Base-by-base conservation (phyloP, 1,140 invertebrate species). In the Lutraria rhynchaena region DNA sequence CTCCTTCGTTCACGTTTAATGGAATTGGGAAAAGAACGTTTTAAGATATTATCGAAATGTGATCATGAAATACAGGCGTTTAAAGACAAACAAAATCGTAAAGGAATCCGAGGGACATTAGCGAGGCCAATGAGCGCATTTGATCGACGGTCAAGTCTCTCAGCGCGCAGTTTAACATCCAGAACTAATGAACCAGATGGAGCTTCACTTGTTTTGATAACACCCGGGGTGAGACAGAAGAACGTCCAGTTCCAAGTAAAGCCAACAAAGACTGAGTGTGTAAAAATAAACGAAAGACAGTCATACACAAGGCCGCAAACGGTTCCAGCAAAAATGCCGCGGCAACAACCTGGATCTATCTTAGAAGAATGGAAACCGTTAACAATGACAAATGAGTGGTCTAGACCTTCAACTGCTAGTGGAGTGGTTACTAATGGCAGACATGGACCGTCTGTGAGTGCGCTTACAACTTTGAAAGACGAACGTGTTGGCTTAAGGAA, bases 11-110 rank as follows among this genome's bases (percentile, higher is more conserved):
- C 65, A 3, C 15, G 46, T 33, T 53, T 81, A n/a, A 71, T 81
- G 65, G 77, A 81, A 61, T n/a, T 81, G 0, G 77, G 77, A 49
- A 81, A 81, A 49, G 77, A 81, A 44, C 31, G 77, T 4, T 81
- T 71, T 27, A 81, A 81, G 31, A 37, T 81, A 29, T 46, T 49
- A 37, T 29, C 63, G 19, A 81, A 81, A 37, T 60, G 27, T 51
- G 55, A 46, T 27, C 58, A 81, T 46, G 77, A 81, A 41, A 81
- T 46, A 49, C 77, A 81, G 29, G 33, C 37, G 24, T 81, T 81
- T 51, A 71, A 57, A 33, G 65, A 71, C 35, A 81, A 60, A 60
- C 77, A 81, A 33, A 81, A 58, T 49, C 51, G 57, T 4, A 81
- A 60, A 58, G 58, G 55, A 44, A 31, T 63, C 24, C 7, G 49